Percentiles rank a stretch among this genome's conserved stretches.
Evolutionary conservation across 2,888 invertebrate genomes (phyloP).

Genomic region (Hypena proboscidalis): DNA sequence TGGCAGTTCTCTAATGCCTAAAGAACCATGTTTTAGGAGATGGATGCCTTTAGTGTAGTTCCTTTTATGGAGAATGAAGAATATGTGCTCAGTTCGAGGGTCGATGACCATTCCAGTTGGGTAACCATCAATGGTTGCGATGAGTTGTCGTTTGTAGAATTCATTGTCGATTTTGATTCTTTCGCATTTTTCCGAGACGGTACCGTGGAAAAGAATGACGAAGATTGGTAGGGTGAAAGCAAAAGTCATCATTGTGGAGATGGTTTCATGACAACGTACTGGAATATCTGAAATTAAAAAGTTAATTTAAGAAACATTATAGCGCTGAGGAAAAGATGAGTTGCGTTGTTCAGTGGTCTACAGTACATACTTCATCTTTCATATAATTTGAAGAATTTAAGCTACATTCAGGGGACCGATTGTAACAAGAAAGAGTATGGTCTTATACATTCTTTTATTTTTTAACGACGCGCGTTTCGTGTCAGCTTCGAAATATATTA

Average conservation of each 20-base stretch:
- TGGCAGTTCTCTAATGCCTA: conserved; percentile 70
- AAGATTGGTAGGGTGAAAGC: conserved; percentile 39
- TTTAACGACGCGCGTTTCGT: too few relatives aligned
- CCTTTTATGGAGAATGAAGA: conserved; percentile 74
- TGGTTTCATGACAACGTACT: conserved; percentile 56
- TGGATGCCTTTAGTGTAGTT: conserved; percentile 78
- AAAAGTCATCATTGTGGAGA: conserved; percentile 43
- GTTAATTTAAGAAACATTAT: too few relatives aligned
- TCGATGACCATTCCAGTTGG: conserved; percentile 73
- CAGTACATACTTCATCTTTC: too few relatives aligned
- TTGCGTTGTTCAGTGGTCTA: too few relatives aligned
- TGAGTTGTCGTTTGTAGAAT: conserved; percentile 70
- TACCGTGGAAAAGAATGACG: conserved; percentile 32
- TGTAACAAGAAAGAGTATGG: too few relatives aligned
- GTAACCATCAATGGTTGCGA: conserved; percentile 75
- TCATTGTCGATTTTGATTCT: conserved; percentile 70
- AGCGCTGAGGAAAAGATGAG: too few relatives aligned
- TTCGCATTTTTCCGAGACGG: conserved; percentile 66
- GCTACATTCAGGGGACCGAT: too few relatives aligned
- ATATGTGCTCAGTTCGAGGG: conserved; percentile 71
- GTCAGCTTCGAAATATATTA: too few relatives aligned
- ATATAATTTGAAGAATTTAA: too few relatives aligned
- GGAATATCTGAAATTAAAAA: conserved; percentile 24
- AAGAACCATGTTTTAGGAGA: conserved; percentile 68
- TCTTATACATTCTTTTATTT: too few relatives aligned